Percentiles rank a stretch among this genome's conserved stretches.
Evolutionary conservation across 2,888 invertebrate species (phyloP).

Genomic region (Morpho deidamia): DNA sequence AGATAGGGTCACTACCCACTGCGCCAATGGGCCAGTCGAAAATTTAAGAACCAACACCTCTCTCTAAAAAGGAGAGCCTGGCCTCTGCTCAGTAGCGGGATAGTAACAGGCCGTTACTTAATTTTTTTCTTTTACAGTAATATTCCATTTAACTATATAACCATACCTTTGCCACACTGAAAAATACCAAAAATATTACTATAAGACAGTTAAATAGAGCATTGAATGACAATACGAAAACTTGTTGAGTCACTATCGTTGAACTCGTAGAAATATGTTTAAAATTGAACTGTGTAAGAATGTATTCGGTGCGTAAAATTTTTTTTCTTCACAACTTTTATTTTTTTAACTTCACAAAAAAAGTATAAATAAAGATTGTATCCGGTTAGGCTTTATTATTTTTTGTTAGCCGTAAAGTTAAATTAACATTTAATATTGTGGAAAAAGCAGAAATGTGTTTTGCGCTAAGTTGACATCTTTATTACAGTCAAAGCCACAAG

Average conservation of each 20-base stretch:
- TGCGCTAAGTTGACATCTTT: neutral
- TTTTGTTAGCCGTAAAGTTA: neutral
- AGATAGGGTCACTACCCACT: too few relatives aligned
- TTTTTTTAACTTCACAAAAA: constrained; percentile 6
- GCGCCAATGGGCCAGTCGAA: too few relatives aligned
- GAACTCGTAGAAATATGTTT: neutral
- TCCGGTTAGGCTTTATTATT: constrained; percentile 8
- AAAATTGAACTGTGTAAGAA: neutral
- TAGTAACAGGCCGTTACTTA: too few relatives aligned
- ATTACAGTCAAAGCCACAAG: too few relatives aligned
- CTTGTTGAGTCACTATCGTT: neutral
- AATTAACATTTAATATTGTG: constrained; percentile 1
- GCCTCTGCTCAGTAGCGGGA: too few relatives aligned
- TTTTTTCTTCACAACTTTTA: too few relatives aligned
- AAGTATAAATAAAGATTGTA: constrained; percentile 4
- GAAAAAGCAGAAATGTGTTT: neutral
- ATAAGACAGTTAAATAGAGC: neutral
- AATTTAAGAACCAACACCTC: too few relatives aligned
- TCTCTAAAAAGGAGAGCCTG: too few relatives aligned
- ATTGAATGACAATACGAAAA: neutral
- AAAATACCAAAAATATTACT: too few relatives aligned
- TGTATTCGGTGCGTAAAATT: neutral
- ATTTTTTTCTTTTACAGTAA: too few relatives aligned
- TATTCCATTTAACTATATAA: too few relatives aligned
- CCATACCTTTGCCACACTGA: too few relatives aligned